These are phyloP conservation scores for Camelus bactrianus DNA, from an alignment of 2,113 vertebrate species.

Conservation along the genomic window DNA sequence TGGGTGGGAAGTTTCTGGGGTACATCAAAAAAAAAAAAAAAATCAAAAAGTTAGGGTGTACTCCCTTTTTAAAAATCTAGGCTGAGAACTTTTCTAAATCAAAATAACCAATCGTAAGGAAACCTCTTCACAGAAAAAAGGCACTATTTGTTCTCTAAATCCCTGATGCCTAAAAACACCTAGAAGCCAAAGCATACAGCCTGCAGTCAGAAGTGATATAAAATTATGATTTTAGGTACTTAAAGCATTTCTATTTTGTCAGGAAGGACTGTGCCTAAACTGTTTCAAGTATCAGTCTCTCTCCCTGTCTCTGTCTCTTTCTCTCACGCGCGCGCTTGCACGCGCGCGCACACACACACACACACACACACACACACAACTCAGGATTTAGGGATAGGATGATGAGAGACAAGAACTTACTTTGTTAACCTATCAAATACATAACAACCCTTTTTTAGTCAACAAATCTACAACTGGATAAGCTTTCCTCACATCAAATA, in stretches of 20 bases:
- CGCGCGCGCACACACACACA: too few species aligned
- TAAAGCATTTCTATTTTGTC: not conserved
- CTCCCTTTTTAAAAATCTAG: not conserved
- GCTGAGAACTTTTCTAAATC: conserved; percentile 51
- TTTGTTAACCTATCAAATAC: not conserved
- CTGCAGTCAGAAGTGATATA: not conserved
- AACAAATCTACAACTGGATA: not conserved
- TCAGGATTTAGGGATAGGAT: not conserved
- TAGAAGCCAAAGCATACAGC: not conserved
- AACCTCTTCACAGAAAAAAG: not conserved
- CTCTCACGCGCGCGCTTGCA: too few species aligned
- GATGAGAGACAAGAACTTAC: not conserved
- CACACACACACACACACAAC: not conserved
- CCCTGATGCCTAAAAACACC: not conserved
- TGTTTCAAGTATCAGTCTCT: not conserved
- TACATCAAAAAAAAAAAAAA: conserved; percentile 2
- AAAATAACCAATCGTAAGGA: conserved; percentile 25
- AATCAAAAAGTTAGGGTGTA: not conserved
- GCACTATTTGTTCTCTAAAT: not conserved
- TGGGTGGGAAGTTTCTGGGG: not conserved
- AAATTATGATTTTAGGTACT: not conserved
- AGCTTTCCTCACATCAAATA: not conserved
- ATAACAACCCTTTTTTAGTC: not conserved
- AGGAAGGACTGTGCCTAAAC: not conserved
- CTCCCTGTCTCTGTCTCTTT: not conserved